Evolutionary conservation across 2,888 invertebrate genomes (phyloP), one percentile per base, ranked within the genome.

Genomic region (Agriopis leucophaearia): DNA sequence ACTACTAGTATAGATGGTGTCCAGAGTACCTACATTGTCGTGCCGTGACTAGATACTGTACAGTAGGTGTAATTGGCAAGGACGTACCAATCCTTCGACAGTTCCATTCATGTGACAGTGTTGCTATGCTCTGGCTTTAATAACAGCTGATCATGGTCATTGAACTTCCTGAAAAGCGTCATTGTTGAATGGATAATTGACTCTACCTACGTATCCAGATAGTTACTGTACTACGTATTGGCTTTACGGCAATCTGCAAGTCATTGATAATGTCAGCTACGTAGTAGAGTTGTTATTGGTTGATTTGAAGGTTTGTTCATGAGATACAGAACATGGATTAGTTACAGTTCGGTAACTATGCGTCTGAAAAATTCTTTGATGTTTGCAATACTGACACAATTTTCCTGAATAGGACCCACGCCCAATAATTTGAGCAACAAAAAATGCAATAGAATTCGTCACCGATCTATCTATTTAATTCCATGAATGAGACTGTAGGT

Each of bases 401-500:
- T 44, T 45, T 64, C 64, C 68, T 60, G 60, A 47, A 35, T 56
- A 60, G 68, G 56, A 69, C 64, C 64, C 60, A 69, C 68, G 60
- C 60, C 7, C 5, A 15, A 57, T 8, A 69, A 64, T 64, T 64
- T 60, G n/a, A 51, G 4, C 51, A 60, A 38, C n/a, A n/a, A 52
- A 63, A 52, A 58, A 55, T 35, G 55, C 27, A 44, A 45, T 40
- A 50, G 27, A 35, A 57, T 52, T 60, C 57, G 55, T 52, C 40
- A 13, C 13, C 40, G 45, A 55, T 60, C 50, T 50, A 55, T 56
- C 59, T 71, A 61, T 45, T 61, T 73, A 69, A 64, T 69, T 50
- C 74, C 72, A 76, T 79, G 78, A 78, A 80, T 79, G 78, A 74
- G 78, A 70, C 55, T 64, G 61, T 69, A 67, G 44, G 78, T 80